A percentile compares a stretch with the other conserved stretches of the same genome.
Conservation (phyloP, 2,113 vertebrate species). For the rat (Rattus norvegicus) region DNA sequence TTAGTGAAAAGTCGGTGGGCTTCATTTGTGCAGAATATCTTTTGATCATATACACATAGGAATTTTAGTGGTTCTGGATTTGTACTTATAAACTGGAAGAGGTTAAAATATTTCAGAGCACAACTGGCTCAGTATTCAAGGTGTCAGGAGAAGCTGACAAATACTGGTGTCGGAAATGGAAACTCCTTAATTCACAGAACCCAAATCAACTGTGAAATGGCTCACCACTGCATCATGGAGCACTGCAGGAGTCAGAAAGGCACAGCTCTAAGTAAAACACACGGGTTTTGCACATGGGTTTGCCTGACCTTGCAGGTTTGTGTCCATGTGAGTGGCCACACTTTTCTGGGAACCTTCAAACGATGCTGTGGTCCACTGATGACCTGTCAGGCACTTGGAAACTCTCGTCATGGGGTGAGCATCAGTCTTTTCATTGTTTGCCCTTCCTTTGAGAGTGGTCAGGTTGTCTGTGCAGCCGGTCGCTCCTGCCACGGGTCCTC, state of each 20-base stretch:
- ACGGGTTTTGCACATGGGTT: neutral
- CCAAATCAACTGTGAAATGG: neutral
- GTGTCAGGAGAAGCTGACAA: neutral
- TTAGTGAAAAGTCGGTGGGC: neutral
- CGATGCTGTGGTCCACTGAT: neutral
- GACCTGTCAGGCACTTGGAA: neutral
- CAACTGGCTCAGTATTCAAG: neutral
- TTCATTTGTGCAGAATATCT: neutral
- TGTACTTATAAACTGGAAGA: neutral
- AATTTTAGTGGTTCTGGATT: neutral
- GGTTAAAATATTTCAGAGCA: conserved; percentile 25
- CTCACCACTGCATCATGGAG: neutral
- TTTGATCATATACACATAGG: neutral
- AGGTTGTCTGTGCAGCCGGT: neutral
- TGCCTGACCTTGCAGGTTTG: neutral
- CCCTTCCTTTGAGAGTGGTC: neutral
- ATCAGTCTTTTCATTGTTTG: neutral
- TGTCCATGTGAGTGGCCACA: neutral
- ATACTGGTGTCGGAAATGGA: neutral
- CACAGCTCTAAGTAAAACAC: neutral
- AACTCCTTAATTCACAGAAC: neutral
- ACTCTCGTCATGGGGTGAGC: neutral
- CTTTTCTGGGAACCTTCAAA: neutral
- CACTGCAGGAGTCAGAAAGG: neutral
- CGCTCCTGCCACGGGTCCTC: neutral